Percentiles rank a stretch among this genome's conserved stretches.
Conservation (phyloP, 2,888 invertebrate species). For the Acronicta aceris region DNA sequence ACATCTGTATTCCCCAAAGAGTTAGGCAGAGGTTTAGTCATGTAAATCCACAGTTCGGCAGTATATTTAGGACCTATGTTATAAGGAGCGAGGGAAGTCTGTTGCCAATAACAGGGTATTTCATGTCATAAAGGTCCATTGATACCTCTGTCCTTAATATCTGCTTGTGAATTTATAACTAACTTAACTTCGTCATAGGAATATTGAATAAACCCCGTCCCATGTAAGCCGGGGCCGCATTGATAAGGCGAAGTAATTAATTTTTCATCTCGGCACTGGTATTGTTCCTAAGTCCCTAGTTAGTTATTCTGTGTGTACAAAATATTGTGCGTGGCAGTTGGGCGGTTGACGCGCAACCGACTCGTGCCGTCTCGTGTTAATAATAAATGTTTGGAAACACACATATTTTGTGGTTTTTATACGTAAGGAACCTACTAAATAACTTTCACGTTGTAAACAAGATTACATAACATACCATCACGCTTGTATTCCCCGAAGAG, state of each 20-base stretch:
- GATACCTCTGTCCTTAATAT: constrained; percentile 10
- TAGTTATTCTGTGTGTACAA: constrained; percentile 56
- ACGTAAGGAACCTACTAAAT: not conserved
- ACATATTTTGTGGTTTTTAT: constrained; percentile 26
- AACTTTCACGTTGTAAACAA: too few species aligned
- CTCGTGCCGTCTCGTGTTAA: constrained; percentile 20
- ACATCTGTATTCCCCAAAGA: too few species aligned
- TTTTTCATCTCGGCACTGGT: constrained; percentile 47
- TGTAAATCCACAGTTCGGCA: too few species aligned
- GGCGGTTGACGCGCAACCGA: constrained; percentile 27
- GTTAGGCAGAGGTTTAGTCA: too few species aligned
- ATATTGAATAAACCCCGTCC: constrained; percentile 32
- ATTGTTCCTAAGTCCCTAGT: constrained; percentile 47
- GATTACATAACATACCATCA: too few species aligned
- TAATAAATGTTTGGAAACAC: constrained; percentile 37
- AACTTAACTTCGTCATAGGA: constrained; percentile 5
- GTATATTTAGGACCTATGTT: too few species aligned
- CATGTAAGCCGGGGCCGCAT: constrained; percentile 17
- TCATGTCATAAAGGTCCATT: too few species aligned
- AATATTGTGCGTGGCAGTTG: constrained; percentile 42
- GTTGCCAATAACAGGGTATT: too few species aligned
- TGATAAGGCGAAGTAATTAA: constrained; percentile 54
- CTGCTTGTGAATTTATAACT: constrained; percentile 43
- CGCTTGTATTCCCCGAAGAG: too few species aligned
- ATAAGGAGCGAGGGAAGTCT: too few species aligned